phyloP scores from a whole-genome alignment of 92 coral and sea anemone genomes.

The Desmophyllum pertusum region DNA sequence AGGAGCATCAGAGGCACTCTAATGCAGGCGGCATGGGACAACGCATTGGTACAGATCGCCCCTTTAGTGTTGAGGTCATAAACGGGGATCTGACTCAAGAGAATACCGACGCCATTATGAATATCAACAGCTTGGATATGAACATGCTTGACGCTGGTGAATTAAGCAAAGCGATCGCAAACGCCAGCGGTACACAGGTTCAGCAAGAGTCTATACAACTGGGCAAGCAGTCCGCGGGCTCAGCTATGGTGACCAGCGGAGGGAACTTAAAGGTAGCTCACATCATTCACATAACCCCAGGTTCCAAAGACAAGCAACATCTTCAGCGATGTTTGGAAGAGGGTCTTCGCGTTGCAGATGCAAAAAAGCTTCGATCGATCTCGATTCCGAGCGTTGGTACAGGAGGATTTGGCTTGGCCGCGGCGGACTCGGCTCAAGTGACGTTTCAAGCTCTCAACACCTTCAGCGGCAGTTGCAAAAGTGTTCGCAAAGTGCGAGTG shows the following conservation, averaged over 20 bases:
- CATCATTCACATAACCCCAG: conserved; percentile 32
- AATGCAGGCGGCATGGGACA: too few species aligned
- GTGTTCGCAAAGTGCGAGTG: conserved; percentile 45
- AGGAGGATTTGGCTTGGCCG: conserved; percentile 48
- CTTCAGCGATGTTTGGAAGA: conserved; percentile 52
- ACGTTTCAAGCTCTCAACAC: conserved; percentile 56
- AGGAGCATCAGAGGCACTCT: conserved; percentile 32
- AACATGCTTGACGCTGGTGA: conserved; percentile 61
- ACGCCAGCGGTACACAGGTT: conserved; percentile 10
- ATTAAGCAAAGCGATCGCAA: conserved; percentile 54
- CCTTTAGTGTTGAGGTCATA: conserved; percentile 22
- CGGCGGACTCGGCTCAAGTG: conserved; percentile 54
- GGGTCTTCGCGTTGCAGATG: conserved; percentile 54
- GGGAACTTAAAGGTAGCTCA: conserved; percentile 10
- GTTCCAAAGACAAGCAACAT: conserved; percentile 15
- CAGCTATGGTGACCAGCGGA: conserved; percentile 61
- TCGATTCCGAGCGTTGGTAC: conserved; percentile 72
- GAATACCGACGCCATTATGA: conserved; percentile 66
- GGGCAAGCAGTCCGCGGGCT: conserved; percentile 57
- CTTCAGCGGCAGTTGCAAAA: conserved; percentile 26
- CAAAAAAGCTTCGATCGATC: conserved; percentile 37
- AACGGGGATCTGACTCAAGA: conserved; percentile 51
- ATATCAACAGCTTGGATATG: conserved; percentile 62
- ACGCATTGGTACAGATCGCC: neutral
- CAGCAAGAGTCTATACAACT: conserved; percentile 44